Percentiles rank a stretch among this genome's conserved stretches.
phyloP scores from a whole-genome alignment of 64 coral and sea anemone species.

The Exaiptasia diaphana region DNA sequence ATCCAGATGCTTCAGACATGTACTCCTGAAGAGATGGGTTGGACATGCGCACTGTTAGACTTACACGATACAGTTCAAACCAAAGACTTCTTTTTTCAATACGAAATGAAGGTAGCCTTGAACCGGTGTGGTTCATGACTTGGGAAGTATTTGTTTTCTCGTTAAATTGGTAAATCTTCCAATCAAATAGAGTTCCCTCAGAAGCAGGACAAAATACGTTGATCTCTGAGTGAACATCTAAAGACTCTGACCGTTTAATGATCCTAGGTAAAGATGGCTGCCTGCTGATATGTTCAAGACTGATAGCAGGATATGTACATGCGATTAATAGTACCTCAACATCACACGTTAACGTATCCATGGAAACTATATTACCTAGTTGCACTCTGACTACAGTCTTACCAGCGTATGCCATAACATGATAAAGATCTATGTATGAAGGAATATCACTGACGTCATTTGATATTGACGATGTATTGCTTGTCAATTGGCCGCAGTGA shows the following conservation, averaged over 20 bases:
- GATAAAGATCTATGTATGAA: not conserved
- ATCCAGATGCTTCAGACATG: conserved; percentile 30
- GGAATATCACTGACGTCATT: not conserved
- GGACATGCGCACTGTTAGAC: conserved; percentile 29
- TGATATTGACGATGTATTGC: not conserved
- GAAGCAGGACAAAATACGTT: conserved; percentile 62
- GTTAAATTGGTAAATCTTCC: conserved; percentile 27
- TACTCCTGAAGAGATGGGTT: conserved; percentile 24
- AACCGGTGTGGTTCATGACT: not conserved
- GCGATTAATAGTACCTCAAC: conserved; percentile 50
- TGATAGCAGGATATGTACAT: conserved; percentile 36
- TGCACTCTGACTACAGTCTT: not conserved
- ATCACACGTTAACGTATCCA: not conserved
- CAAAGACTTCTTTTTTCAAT: conserved; percentile 26
- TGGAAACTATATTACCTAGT: conserved; percentile 44
- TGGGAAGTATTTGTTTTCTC: not conserved
- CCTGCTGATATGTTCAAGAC: conserved; percentile 5
- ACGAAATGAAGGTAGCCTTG: not conserved
- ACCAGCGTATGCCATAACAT: conserved; percentile 19
- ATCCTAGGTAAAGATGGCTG: not conserved
- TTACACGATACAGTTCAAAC: conserved; percentile 32
- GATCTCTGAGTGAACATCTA: conserved; percentile 16
- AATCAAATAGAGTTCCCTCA: conserved; percentile 23
- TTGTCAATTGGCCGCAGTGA: not conserved
- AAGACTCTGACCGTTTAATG: not conserved